Conservation (phyloP, 2,113 vertebrate species). For the Charina bottae region DNA sequence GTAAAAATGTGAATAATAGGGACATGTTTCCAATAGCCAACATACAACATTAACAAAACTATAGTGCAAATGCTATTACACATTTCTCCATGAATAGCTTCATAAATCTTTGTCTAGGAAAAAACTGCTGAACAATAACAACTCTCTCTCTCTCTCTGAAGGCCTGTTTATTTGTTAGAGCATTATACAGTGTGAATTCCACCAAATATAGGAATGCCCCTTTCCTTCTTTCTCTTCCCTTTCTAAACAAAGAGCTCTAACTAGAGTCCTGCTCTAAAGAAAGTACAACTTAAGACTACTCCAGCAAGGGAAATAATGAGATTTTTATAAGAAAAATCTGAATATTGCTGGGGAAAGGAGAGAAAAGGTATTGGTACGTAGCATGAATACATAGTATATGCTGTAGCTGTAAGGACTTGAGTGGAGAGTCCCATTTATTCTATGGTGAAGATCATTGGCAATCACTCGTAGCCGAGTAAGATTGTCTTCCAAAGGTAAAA, state of each 20-base stretch:
- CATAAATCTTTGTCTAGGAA: slow-evolving; percentile 31
- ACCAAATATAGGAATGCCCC: not conserved
- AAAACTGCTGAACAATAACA: slow-evolving; percentile 22
- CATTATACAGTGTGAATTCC: not conserved
- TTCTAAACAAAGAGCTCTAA: not conserved
- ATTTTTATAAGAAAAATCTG: slow-evolving; percentile 5
- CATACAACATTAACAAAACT: slow-evolving; percentile 35
- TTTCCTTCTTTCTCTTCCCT: not conserved
- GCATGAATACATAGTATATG: no score
- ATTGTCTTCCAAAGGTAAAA: no score
- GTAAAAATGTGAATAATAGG: slow-evolving; percentile 32
- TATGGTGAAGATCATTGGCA: no score
- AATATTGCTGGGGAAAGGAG: not conserved
- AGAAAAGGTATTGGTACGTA: not conserved
- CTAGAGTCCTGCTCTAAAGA: not conserved
- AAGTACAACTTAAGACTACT: no score
- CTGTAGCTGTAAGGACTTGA: no score
- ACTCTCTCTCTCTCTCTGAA: not conserved
- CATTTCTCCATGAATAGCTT: slow-evolving; percentile 2
- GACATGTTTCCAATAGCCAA: slow-evolving; percentile 30
- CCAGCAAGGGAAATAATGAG: not conserved
- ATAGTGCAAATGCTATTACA: slow-evolving; percentile 20
- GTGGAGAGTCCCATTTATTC: no score
- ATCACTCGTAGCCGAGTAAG: no score
- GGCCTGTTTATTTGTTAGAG: slow-evolving; percentile 14